Evolutionary conservation across 2,888 invertebrate genomes (phyloP), one percentile per base, ranked within the genome.

Genomic region (Nemotelus pantherinus): DNA sequence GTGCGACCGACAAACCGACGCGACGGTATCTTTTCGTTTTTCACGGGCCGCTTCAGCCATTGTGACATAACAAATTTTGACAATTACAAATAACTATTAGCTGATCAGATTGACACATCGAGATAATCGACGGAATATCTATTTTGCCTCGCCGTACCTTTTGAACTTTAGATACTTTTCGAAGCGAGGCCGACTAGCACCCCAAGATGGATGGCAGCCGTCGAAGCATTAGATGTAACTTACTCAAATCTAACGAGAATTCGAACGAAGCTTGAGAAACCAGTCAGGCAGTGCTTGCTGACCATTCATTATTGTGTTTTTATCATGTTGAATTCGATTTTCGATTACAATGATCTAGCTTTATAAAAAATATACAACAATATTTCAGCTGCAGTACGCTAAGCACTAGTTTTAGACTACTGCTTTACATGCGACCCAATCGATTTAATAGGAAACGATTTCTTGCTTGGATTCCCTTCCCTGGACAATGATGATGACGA

Each of bases 11-110:
- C 10, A 6, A 10, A 10, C 53, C 53, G 25, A n/a, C 53, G 53
- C 53, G 5, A 53, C 10, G 53, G 53, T 53, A 53, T 53, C 53
- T 53, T 53, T 53, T 10, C 53, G 6, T 10, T 7, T 53, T 53
- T 10, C 53, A 6, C 7, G 53, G 53, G 53, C 53, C 53, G 10
- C 70, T 71, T 60, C 60, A 53, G 25, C 47, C 77, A 80, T 80
- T 80, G 80, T 80, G 80, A 78, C 80, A 80, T 80, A 80, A 80
- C 80, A 77, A 76, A 78, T 78, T 80, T 78, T 80, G 80, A 80
- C 78, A 78, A 79, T 79, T 79, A 79, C 78, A 78, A 78, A 79
- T 78, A 79, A 78, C 78, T 79, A 79, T 79, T 79, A 78, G 79
- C 72, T 63, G 58, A 77, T 25, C 58, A 79, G 79, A 79, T 79